Base-by-base conservation (phyloP, 2,113 vertebrate species). In the Passer montanus region DNA sequence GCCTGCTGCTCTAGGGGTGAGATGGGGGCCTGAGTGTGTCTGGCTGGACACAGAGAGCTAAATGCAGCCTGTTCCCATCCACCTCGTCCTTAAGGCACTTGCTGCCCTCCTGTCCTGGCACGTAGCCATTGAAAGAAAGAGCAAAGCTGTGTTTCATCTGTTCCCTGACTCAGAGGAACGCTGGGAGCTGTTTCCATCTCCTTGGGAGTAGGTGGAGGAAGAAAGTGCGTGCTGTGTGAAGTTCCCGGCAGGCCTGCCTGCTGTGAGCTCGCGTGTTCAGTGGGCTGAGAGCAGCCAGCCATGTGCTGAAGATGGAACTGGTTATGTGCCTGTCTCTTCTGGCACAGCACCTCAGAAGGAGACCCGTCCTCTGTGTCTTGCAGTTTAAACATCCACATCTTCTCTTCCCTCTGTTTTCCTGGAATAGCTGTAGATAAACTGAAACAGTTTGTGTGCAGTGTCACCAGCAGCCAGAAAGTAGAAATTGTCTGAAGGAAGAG, bases 91-190 rank as follows among this genome's bases (percentile, higher is more conserved):
- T 80, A 72, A 82, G 79, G 92, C 72, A 66, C 87, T 88, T 76
- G 78, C 82, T 97, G 90, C 95, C 90, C 87, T 89, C 90, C 78
- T 95, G 85, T 83, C 92, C 84, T 92, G 94, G 96, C 93, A 37
- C 44, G 37, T 20, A 70, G 89, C 94, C 91, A 89, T 55, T 39
- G 72, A 84, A 72, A 93, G 94, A 93, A 95, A 94, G 93, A 97
- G 93, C 93, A 96, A 86, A 95, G 92, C 90, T 90, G 82, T 55
- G 75, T 93, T 92, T 94, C 95, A 94, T 95, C 94, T 95, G 87
- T 86, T 96, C 55, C 60, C 79, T 95, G 91, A 95, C 78, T 95
- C 94, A 95, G 87, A 95, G 86, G 64, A 84, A 67, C 2, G 17
- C 75, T 53, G 39, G 94, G 87, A 96, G 92, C 87, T 93, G 89